phyloP scores from a whole-genome alignment of 2,888 invertebrate species.

The Metalampra italica region DNA sequence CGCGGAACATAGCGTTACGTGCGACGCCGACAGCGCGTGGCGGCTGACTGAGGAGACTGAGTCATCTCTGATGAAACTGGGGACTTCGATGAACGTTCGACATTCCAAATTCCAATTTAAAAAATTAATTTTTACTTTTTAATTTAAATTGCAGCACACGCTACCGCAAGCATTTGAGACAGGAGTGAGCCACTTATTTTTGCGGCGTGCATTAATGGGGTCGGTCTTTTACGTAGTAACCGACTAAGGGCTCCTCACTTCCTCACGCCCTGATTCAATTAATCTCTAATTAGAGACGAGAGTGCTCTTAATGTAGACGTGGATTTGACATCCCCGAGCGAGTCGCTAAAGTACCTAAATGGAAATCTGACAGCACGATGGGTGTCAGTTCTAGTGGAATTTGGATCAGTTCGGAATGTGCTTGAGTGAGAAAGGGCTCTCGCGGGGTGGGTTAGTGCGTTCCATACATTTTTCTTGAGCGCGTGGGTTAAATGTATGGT shows the following conservation, averaged over 20 bases:
- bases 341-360: slow-evolving; percentile 58
- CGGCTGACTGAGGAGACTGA: slow-evolving; percentile 50
- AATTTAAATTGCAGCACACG: neutral
- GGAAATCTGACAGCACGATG: slow-evolving; percentile 63
- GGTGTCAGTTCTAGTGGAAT: slow-evolving; percentile 42
- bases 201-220: slow-evolving; percentile 21
- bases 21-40: slow-evolving; percentile 57
- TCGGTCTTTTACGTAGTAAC: slow-evolving; percentile 36
- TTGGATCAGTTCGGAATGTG: slow-evolving; percentile 42
- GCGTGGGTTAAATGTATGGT: too few species aligned
- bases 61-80: slow-evolving; percentile 22
- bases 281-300: slow-evolving; percentile 72
- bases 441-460: too few species aligned
- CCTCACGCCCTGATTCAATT: slow-evolving; percentile 64
- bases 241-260: slow-evolving; percentile 48
- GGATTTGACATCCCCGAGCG: slow-evolving; percentile 61
- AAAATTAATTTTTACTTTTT: slow-evolving; percentile 15
- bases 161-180: neutral
- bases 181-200: slow-evolving; percentile 17
- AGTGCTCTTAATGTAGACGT: slow-evolving; percentile 71
- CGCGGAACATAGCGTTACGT: slow-evolving; percentile 68
- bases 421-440: neutral
- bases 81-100: slow-evolving; percentile 28
- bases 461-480: too few species aligned
- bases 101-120: slow-evolving; percentile 28